Base-by-base conservation (phyloP, 2,113 vertebrate genomes). In the Dasyornis broadbenti region DNA sequence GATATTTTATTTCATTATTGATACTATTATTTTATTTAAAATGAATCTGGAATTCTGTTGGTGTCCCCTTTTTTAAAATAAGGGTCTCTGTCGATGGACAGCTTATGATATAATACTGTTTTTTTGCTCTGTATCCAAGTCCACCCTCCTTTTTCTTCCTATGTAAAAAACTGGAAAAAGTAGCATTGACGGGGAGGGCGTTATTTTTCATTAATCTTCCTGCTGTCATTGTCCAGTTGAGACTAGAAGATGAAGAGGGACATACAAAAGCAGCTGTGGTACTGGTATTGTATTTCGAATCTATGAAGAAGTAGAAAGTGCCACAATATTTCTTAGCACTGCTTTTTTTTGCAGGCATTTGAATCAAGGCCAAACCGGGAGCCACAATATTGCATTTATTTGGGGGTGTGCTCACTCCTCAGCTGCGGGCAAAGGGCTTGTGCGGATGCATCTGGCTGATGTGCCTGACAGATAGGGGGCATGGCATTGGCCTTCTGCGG, bases 1-100 rank as follows among this genome's bases (percentile, higher is more conserved):
- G 27, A 53, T 89, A 68, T 22, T 37, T 69, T 37, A 69, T 91
- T 93, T 92, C 9, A 56, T 86, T 73, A 50, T 82, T 89, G 78
- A 42, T 76, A 54, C 81, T 76, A 54, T 70, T 82, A 35, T 54
- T 90, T 35, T 57, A 18, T 66, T 33, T 86, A 87, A 18, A 72
- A 88, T 30, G 9, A 59, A 47, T 90, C 27, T 66, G 23, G 47
- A 92, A 78, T 90, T 95, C 31, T 73, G 3, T 52, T 88, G 24
- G 35, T 72, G 21, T 66, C 92, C 26, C 30, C 15, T 88, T 68
- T 57, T 28, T 72, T 72, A 82, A 82, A 89, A 77, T 49, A 72
- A 87, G 28, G 24, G 9, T 86, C 30, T 79, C 28, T 68, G 11
- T 64, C 0, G 0, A 45, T 63, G 57, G 50, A 57, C 30, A 82